phyloP scores from a whole-genome alignment of 2,113 vertebrate species.

The Odontophorus gujanensis region DNA sequence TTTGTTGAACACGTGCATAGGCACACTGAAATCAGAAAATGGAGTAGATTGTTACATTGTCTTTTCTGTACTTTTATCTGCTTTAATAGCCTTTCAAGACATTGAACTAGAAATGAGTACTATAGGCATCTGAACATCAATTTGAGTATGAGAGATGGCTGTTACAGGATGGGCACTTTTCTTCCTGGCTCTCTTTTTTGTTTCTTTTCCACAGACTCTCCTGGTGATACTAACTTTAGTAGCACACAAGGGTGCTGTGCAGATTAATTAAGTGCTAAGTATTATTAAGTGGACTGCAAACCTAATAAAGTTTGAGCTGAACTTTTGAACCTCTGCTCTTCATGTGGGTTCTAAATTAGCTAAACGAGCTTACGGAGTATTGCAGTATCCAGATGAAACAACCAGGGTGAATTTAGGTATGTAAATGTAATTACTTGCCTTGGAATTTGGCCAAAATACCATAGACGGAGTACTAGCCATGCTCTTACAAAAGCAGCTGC shows the following conservation, averaged over 20 bases:
- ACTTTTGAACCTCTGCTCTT: slow-evolving; percentile 64
- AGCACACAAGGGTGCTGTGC: slow-evolving; percentile 50
- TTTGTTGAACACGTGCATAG: accelerated
- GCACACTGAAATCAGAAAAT: neutral
- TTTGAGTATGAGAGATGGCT: neutral
- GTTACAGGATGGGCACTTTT: slow-evolving; percentile 13
- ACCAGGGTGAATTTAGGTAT: slow-evolving; percentile 49
- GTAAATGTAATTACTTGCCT: slow-evolving; percentile 53
- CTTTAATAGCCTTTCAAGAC: slow-evolving; percentile 4
- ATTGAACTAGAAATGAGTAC: neutral
- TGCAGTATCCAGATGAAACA: slow-evolving; percentile 56
- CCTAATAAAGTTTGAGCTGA: slow-evolving; percentile 63
- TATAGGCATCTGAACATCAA: neutral
- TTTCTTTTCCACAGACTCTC: slow-evolving; percentile 22
- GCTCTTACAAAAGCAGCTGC: neutral
- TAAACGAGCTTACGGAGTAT: slow-evolving; percentile 55
- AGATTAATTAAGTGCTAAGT: slow-evolving; percentile 72
- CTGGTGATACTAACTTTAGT: slow-evolving; percentile 31
- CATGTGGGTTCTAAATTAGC: slow-evolving; percentile 59
- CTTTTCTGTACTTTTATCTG: neutral
- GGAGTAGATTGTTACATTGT: neutral
- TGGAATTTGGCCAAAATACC: slow-evolving; percentile 53
- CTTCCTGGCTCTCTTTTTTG: neutral
- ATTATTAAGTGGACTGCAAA: slow-evolving; percentile 55
- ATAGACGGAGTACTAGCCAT: neutral